These are phyloP conservation scores for Apteryx mantelli DNA, from an alignment of 2,113 vertebrate genomes.

Conservation along the genomic window DNA sequence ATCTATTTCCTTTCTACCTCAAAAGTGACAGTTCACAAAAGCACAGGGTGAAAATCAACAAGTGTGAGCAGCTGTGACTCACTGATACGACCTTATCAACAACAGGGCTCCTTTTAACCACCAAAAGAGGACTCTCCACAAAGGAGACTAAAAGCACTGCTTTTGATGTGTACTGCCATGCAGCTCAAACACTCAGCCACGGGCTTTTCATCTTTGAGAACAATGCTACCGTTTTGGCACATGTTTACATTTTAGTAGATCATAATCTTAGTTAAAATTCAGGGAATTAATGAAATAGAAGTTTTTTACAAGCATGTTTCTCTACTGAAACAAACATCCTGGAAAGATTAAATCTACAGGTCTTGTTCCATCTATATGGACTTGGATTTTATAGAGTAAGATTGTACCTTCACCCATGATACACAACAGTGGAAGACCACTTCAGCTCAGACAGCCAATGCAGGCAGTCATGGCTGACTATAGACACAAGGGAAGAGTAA, in stretches of 20 bases:
- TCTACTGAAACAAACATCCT: neutral
- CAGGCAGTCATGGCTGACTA: neutral
- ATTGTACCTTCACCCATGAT: rapidly evolving
- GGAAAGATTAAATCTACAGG: neutral
- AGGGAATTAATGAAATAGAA: neutral
- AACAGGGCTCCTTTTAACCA: neutral
- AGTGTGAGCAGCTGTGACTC: neutral
- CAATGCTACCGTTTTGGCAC: rapidly evolving
- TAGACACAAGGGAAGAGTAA: neutral
- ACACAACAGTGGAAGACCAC: neutral
- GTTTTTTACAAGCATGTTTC: neutral
- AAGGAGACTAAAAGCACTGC: neutral
- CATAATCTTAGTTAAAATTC: no score
- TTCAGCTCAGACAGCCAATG: no score
- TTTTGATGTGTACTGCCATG: neutral
- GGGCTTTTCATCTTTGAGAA: neutral
- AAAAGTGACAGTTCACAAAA: neutral
- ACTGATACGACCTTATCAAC: neutral
- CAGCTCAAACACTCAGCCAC: neutral
- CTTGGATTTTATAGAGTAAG: neutral
- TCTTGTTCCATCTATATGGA: neutral
- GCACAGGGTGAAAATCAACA: neutral
- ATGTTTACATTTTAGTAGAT: rapidly evolving
- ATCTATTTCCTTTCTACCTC: neutral
- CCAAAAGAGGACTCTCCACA: neutral